Conservation (phyloP, 2,113 vertebrate species). For the Actenoides lindsayi region DNA sequence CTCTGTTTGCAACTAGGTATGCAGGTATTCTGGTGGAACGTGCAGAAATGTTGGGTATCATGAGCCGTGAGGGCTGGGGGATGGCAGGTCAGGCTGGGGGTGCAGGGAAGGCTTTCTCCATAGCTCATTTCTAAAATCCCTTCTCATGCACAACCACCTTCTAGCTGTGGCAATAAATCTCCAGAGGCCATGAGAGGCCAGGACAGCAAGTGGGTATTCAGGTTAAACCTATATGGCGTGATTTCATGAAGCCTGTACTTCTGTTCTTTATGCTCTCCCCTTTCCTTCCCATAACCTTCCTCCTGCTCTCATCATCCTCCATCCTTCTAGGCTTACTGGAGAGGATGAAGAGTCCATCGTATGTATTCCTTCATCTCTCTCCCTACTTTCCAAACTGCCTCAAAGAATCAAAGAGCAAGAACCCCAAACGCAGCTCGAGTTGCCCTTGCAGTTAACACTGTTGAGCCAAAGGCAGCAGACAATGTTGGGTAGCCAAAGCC, state of each 20-base stretch:
- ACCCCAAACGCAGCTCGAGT: background rate
- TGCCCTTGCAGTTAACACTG: background rate
- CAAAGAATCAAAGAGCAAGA: background rate
- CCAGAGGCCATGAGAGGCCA: background rate
- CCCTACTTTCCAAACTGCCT: background rate
- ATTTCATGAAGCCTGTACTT: background rate
- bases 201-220: background rate
- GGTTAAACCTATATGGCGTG: background rate
- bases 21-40: constrained; percentile 32
- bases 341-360: background rate
- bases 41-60: constrained; percentile 16
- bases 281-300: background rate
- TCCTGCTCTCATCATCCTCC: background rate
- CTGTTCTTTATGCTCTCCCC: background rate
- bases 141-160: background rate
- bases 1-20: background rate
- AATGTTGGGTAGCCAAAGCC: background rate
- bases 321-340: background rate
- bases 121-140: constrained; percentile 3
- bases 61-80: rapidly evolving
- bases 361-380: background rate
- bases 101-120: background rate
- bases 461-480: background rate
- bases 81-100: constrained; percentile 22
- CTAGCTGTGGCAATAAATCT: background rate